These are phyloP conservation scores for Sarcophaga rosellei DNA, from an alignment of 2,888 invertebrate species.

Conservation along the genomic window DNA sequence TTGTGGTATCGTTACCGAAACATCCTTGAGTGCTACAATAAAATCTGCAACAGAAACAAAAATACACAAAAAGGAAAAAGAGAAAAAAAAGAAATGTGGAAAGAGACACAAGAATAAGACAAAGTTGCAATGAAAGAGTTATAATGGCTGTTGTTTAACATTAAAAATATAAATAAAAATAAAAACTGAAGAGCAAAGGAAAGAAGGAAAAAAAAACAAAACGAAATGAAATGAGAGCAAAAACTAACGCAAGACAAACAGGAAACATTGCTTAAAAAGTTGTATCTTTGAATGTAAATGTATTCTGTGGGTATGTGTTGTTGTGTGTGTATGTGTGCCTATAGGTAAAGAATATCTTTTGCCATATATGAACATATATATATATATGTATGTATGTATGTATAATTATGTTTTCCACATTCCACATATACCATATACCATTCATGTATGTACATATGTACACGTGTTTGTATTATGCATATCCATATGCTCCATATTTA, in stretches of 20 bases:
- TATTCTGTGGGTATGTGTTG: background rate
- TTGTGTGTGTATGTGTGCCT: too few species aligned
- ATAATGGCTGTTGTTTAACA: conserved; percentile 56
- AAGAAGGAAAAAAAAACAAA: too few species aligned
- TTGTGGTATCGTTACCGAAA: conserved; percentile 86
- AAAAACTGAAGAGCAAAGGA: too few species aligned
- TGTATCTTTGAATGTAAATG: conserved; percentile 51
- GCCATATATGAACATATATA: background rate
- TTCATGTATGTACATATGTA: background rate
- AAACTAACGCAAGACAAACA: conserved; percentile 61
- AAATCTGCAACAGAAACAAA: conserved; percentile 76
- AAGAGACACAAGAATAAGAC: conserved; percentile 38
- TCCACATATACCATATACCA: background rate
- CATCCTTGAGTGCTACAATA: conserved; percentile 83
- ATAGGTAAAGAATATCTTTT: too few species aligned
- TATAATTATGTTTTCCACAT: too few species aligned
- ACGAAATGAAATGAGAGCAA: conserved; percentile 7
- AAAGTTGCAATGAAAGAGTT: conserved; percentile 64
- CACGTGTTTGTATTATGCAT: too few species aligned
- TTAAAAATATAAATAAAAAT: conserved; percentile 34
- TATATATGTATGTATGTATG: background rate
- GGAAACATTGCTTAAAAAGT: conserved; percentile 65
- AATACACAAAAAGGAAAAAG: conserved; percentile 28
- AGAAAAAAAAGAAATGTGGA: conserved; percentile 1
- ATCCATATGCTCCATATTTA: background rate